Conservation (phyloP, 1,140 invertebrate species). For the Myzus persicae region DNA sequence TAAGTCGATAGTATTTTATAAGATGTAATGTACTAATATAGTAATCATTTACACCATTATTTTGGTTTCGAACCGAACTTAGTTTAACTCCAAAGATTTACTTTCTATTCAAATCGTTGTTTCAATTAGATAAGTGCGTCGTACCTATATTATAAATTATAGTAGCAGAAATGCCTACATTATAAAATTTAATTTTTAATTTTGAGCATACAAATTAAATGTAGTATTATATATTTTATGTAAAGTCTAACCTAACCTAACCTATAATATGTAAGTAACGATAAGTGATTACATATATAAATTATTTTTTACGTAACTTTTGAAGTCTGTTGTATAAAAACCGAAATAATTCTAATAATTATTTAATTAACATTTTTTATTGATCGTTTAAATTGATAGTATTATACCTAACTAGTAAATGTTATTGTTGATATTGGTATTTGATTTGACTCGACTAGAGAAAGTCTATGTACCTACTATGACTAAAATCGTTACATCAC, state of each 20-base stretch:
- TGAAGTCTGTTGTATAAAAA: not conserved
- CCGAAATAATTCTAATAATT: not conserved
- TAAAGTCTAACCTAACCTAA: too few species aligned
- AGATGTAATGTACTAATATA: not conserved
- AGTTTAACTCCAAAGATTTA: not conserved
- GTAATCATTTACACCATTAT: not conserved
- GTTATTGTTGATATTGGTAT: not conserved
- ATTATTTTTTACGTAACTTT: not conserved
- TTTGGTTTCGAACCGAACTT: not conserved
- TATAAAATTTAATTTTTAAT: too few species aligned
- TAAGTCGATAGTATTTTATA: not conserved
- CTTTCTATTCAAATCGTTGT: not conserved
- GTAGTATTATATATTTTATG: not conserved
- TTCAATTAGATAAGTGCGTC: not conserved
- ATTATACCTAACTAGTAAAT: not conserved
- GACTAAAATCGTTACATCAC: constrained; percentile 2
- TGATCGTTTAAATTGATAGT: not conserved
- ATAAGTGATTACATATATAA: too few species aligned
- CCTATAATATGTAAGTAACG: too few species aligned
- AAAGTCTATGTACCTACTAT: constrained; percentile 4
- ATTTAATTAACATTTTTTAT: not conserved
- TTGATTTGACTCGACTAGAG: not conserved
- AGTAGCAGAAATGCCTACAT: too few species aligned
- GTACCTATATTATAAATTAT: too few species aligned
- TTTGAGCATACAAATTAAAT: not conserved